Base-by-base conservation (phyloP, 2,113 vertebrate species). In the Entomyzon cyanotis region DNA sequence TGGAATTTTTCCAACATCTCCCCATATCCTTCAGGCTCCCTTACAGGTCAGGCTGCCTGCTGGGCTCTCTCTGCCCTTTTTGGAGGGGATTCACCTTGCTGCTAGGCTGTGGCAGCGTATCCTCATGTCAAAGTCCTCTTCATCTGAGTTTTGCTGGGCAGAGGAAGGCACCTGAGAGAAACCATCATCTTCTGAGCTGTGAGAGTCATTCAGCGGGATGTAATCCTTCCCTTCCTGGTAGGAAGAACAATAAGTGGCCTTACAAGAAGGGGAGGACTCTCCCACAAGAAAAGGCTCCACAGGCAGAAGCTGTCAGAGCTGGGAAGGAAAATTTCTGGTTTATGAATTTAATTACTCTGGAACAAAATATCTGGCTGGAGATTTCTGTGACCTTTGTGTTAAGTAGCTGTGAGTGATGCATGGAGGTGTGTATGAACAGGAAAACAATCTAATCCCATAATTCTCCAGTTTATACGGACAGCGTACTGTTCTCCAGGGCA, bases 101-200 rank as follows among this genome's bases (percentile, higher is more conserved):
- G 99, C 98, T 94, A 99, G 83, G 73, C 98, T 98, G 97, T 98
- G 99, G 90, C 98, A 98, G 50, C 97, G 98, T 89, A 98, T 83
- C 87, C 98, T 98, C 76, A 98, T 96, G 93, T 96, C 97, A 77
- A 97, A 97, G 7, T 96, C 94, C 60, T 99, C 99, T 67, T 98
- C 97, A 46, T 99, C 98, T 19, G 98, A 98, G 9, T 98, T 95
- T 14, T 98, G 99, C 69, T 98, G 98, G 35, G 96, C 98, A 23
- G 95, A 97, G 17, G 99, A 99, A 39, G 99, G 99, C 2, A 95
- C 97, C 97, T 99, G 99, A 33, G 98, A 98, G 98, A 99, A 99
- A 63, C 99, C 98, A 42, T 99, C 99, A 19, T 99, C 99, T 91
- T 99, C 99, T 2, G 98, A 99, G 96, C 98, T 99, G 96, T 99